Percentiles rank a stretch among this genome's conserved stretches.
Evolutionary conservation across 2,797 vertebrate genomes (phyloP).

Genomic region (Rhabdomys pumilio): DNA sequence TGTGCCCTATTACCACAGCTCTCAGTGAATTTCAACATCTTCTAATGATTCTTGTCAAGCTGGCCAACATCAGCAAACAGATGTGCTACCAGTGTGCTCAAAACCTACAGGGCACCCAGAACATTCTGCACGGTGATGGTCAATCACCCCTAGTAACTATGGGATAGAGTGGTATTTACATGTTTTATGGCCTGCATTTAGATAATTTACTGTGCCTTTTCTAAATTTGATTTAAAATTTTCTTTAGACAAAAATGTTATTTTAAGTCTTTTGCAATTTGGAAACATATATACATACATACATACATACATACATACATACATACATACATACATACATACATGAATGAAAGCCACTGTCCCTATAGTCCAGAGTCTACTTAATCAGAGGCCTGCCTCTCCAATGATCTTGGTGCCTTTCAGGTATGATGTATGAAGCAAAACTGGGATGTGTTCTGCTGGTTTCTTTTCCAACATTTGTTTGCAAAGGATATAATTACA

Average conservation of each 20-base stretch:
- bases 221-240: slow-evolving; percentile 65
- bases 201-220: slow-evolving; percentile 37
- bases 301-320: neutral
- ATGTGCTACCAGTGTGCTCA: neutral
- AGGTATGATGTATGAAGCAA: slow-evolving; percentile 69
- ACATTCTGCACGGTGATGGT: neutral
- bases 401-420: slow-evolving; percentile 78
- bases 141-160: neutral
- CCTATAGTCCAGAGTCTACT: slow-evolving; percentile 67
- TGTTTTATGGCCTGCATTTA: slow-evolving; percentile 7
- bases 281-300: neutral
- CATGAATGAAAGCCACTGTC: slow-evolving; percentile 30
- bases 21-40: neutral
- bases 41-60: neutral
- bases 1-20: neutral
- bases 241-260: slow-evolving; percentile 29
- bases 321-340: neutral
- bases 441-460: slow-evolving; percentile 69
- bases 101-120: slow-evolving; percentile 21
- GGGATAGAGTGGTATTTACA: neutral
- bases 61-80: neutral
- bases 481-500: slow-evolving; percentile 63
- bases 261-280: neutral
- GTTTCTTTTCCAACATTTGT: slow-evolving; percentile 68
- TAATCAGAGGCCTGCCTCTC: slow-evolving; percentile 78